A percentile compares a stretch with the other conserved stretches of the same genome.
Conservation (phyloP, 1,140 invertebrate genomes). For the Drosophila parvula region DNA sequence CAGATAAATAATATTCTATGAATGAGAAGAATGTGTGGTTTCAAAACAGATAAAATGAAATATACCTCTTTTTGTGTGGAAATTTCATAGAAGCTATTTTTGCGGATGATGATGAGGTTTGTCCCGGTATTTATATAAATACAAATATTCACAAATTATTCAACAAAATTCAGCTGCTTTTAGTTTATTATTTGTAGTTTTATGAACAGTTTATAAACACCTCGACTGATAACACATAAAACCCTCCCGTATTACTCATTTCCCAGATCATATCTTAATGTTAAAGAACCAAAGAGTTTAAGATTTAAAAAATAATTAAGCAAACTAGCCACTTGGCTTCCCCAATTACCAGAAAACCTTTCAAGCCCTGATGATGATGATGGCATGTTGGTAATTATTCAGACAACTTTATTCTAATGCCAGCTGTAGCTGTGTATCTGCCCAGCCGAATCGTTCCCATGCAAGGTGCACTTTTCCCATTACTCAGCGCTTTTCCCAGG, state of each 20-base stretch:
- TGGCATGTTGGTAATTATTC: conserved; percentile 45
- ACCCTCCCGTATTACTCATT: no score
- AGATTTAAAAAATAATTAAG: background rate
- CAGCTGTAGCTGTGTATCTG: conserved; percentile 30
- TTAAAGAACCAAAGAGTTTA: background rate
- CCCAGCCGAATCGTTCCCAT: conserved; percentile 31
- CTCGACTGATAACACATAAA: no score
- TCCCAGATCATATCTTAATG: background rate
- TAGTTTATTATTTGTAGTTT: background rate
- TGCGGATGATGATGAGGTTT: background rate
- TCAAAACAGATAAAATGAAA: conserved; percentile 5
- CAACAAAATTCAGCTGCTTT: background rate
- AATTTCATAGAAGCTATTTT: background rate
- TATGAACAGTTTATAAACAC: no score
- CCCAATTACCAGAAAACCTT: conserved; percentile 4
- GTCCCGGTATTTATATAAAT: background rate
- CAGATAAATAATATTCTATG: conserved; percentile 1
- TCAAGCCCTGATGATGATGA: background rate
- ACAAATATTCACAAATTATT: background rate
- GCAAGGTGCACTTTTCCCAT: conserved; percentile 74
- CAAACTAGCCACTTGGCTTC: conserved; percentile 3
- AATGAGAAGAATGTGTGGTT: conserved; percentile 6
- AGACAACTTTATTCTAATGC: conserved; percentile 22
- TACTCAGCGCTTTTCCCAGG: conserved; percentile 68
- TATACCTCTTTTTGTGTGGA: background rate